Base-by-base conservation (phyloP, 1,140 invertebrate genomes). In the Atta texana region DNA sequence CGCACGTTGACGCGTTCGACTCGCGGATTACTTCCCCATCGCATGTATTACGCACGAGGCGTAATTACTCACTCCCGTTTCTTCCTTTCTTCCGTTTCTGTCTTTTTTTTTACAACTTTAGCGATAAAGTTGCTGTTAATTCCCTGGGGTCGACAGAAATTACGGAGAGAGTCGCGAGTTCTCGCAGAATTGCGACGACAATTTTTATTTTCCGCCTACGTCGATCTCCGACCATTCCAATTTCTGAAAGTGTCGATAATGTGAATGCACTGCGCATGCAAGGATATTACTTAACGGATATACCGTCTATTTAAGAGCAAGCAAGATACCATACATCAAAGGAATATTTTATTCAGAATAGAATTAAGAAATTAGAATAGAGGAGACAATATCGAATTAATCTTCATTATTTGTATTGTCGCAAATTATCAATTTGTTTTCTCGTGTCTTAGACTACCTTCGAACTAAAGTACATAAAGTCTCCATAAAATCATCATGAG, bases 151-250 rank as follows among this genome's bases (percentile, higher is more conserved):
- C 55, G 80, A 61, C 4, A 39, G 39, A 44, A 84, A 84, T 84
- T 84, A 84, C 55, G 55, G 69, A 34, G 24, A 74, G 68, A 74
- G 53, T 34, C 68, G 18, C 80, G 55, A 61, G 34, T 49, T 14
- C 55, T 61, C 57, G 80, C 55, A 28, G 18, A 75, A 84, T 84
- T 74, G 68, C 68, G 18, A 61, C 16, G 55, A 39, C 68, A 51
- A 63, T 84, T 84, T 84, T 84, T 84, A 84, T 84, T 84, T 28
- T 51, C 49, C 39, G 24, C 24, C 69, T 24, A 34, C 21, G 39
- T 61, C 80, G 68, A 82, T 82, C 39, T 59, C 18, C 39, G 77
- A 16, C 28, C 24, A 5, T 68, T 61, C 18, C 53, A 57, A 81
- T 71, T 55, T 5, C 16, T 81, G 34, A 24, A 57, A 81, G 68